Evolutionary conservation across 2,888 invertebrate species (phyloP), one percentile per base, ranked within the genome.

Genomic region (Temnothorax ravouxi): DNA sequence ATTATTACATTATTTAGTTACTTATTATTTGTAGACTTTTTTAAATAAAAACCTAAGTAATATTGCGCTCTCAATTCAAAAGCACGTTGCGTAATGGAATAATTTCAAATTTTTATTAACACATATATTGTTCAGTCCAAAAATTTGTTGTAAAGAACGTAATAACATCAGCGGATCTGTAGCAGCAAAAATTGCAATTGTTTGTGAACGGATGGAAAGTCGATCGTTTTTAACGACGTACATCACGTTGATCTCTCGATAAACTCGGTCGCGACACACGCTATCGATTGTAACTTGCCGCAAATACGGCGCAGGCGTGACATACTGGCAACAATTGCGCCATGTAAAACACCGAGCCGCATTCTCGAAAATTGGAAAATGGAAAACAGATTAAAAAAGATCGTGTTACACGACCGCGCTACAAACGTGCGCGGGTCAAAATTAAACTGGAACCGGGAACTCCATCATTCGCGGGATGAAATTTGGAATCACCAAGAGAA

Each of bases 301-400:
- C 72, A 80, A 80, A 72, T 59, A 72, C 47, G 38, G 79, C 72
- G 79, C 79, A 80, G 47, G 59, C 72, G 71, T 79, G 25, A 79
- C 34, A 47, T 34, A 34, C 71, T 25, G 47, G 34, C 5, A 34
- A 56, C 56, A 79, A 71, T 71, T 21, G 47, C 44, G 67, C 56
- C 56, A 56, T 34, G 56, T 69, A 56, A 67, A 79, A 47, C 44
- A 47, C 44, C 56, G 56, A 34, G 44, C 6, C 44, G 67, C n/a
- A 29, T 71, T 56, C 29, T 41, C 29, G 56, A 67, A 77, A 77
- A 77, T 77, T 77, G 67, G 56, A n/a, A 56, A 67, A 67, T 77
- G 29, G 9, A 81, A 59, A 81, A 66, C 41, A 56, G 59, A 66
- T 75, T 25, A 41, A 67, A 67, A 67, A 41, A 1, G 21, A 15